Evolutionary conservation across 1,140 invertebrate species (phyloP).

Genomic region (Bombus waltoni): DNA sequence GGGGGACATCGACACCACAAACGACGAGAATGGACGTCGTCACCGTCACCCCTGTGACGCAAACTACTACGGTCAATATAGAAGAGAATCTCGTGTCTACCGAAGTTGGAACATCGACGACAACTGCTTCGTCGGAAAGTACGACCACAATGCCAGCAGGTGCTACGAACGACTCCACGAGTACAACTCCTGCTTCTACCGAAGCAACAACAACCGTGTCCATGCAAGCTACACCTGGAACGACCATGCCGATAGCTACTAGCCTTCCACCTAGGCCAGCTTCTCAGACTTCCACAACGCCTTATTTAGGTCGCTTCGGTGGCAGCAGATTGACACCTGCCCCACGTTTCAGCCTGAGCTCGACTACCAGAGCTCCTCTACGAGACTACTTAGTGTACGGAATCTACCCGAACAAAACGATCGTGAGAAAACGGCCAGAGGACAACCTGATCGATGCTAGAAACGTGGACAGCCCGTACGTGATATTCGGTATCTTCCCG

Average conservation of each 20-base stretch:
- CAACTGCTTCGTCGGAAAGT: conserved; percentile 1
- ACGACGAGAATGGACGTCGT: conserved; percentile 62
- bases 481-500: conserved; percentile 88
- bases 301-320: conserved; percentile 78
- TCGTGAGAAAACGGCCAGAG: conserved; percentile 88
- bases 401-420: conserved; percentile 89
- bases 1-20: conserved; percentile 52
- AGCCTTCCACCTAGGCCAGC: not conserved
- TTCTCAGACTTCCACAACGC: conserved; percentile 54
- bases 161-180: not conserved
- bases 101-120: conserved; percentile 25
- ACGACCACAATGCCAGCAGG: conserved; percentile 45
- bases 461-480: conserved; percentile 87
- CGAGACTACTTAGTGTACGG: conserved; percentile 88
- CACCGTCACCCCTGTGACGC: conserved; percentile 21
- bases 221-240: conserved; percentile 12
- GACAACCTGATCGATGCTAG: conserved; percentile 86
- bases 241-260: conserved; percentile 50
- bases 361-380: conserved; percentile 81
- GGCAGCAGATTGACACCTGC: conserved; percentile 75
- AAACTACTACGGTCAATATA: conserved; percentile 53
- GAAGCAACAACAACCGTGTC: conserved; percentile 61
- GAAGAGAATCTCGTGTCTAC: conserved; percentile 56
- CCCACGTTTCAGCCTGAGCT: conserved; percentile 76
- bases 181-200: conserved; percentile 26